Evolutionary conservation across 2,113 vertebrate species (phyloP).

Genomic region (Actenoides lindsayi): DNA sequence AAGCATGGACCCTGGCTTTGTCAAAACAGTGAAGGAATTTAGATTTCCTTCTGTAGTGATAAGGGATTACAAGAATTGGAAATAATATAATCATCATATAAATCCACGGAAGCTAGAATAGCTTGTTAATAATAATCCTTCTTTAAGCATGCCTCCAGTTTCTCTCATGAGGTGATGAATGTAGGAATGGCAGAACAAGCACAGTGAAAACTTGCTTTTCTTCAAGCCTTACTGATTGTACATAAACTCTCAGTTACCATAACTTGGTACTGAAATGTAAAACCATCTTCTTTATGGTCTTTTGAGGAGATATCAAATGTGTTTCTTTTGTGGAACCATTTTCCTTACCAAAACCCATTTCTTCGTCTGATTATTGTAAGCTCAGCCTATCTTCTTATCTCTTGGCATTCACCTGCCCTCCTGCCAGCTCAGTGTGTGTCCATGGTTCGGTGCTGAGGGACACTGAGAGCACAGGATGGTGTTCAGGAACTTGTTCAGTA

Average conservation of each 20-base stretch:
- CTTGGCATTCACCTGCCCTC: background rate
- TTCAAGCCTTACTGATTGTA: background rate
- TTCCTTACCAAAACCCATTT: background rate
- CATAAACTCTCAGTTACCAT: background rate
- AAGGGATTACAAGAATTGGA: background rate
- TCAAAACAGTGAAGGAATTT: background rate
- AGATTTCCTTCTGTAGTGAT: background rate
- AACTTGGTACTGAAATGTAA: background rate
- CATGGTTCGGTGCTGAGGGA: background rate
- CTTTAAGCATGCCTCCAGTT: background rate
- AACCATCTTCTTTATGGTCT: background rate
- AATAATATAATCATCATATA: background rate
- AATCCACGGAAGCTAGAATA: background rate
- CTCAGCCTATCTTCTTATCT: background rate
- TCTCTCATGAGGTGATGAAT: background rate
- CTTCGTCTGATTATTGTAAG: background rate
- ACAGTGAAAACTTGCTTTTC: background rate
- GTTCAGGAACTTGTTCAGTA: background rate
- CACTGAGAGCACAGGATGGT: background rate
- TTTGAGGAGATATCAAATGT: rapidly evolving
- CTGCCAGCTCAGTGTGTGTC: background rate
- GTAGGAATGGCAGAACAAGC: background rate
- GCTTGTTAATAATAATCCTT: background rate
- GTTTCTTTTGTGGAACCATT: background rate
- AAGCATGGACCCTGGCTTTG: background rate